Conservation (phyloP, 2,113 vertebrate species). For the Passer domesticus region DNA sequence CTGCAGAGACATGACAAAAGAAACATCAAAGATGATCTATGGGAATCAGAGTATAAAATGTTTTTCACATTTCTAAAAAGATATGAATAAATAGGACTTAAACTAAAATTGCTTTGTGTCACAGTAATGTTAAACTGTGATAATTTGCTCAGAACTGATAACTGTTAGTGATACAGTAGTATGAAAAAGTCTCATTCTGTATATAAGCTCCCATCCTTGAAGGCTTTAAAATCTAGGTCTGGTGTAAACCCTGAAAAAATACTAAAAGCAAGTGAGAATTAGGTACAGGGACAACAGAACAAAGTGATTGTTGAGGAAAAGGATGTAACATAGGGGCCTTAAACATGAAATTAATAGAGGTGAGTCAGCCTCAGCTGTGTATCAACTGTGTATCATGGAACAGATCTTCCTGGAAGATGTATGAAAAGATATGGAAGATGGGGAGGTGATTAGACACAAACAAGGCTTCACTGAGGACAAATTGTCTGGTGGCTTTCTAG, state of each 20-base stretch:
- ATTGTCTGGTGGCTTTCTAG: background rate
- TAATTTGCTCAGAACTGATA: background rate
- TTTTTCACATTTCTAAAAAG: background rate
- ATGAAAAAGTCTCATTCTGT: background rate
- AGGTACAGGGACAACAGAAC: background rate
- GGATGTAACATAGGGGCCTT: background rate
- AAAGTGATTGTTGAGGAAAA: background rate
- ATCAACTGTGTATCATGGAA: background rate
- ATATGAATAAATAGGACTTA: background rate
- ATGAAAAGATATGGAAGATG: background rate
- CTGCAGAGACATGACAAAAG: background rate
- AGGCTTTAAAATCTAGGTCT: background rate
- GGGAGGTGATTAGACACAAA: background rate
- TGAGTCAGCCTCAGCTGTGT: background rate
- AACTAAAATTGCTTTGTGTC: background rate
- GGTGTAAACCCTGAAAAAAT: background rate
- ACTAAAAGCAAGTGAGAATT: background rate
- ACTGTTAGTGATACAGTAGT: background rate
- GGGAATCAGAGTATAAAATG: background rate
- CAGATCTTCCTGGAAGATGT: background rate
- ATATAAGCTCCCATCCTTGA: background rate
- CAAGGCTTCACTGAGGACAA: background rate
- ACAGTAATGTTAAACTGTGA: background rate
- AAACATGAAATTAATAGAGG: background rate
- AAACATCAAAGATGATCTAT: background rate